Base-by-base conservation (phyloP, 2,888 invertebrate species). In the Ectemnius cavifrons region DNA sequence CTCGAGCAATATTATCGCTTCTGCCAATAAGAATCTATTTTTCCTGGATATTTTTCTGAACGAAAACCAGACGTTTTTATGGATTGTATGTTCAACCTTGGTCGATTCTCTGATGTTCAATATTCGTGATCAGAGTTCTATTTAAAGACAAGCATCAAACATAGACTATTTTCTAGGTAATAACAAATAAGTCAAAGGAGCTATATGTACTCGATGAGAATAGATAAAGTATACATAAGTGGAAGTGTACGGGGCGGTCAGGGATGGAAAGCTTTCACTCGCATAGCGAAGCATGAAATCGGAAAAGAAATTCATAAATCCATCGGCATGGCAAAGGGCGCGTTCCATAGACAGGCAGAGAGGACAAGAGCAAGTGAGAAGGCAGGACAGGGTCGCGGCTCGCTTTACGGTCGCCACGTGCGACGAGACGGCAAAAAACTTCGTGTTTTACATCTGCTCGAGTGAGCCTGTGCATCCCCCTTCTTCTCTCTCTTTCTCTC, bases 381-480 rank as follows among this genome's bases (percentile, higher is more conserved):
- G 58, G 5, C 3, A 18, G 13, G 16, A 27, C 58, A 16, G n/a
- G 52, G 52, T 16, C n/a, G 16, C 52, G 52, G n/a, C 52, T 52
- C 46, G 46, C 37, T 46, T 76, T 75, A 67, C 57, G 63, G 47
- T 20, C 67, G 73, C 69, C 75, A 76, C 73, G 73, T 76, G 75
- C 73, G 63, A 37, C 52, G 52, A 14, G 37, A 37, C 63, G 16
- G 75, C 73, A 68, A 64, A 76, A 37, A 70, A 66, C 69, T 66
- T 62, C 70, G 63, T 70, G 75, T 73, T 76, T 76, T 73, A 76
- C 75, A 73, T 73, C 75, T 76, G 75, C 68, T 76, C 37, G 37
- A 37, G 8, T 37, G 37, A 37, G 37, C 37, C 11, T 37, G 37
- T 37, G 37, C 37, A 37, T 37, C 52, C 5, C 16, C 23, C 23